A percentile compares a stretch with the other conserved stretches of the same genome.
These are phyloP conservation scores for Sylvilagus floridanus DNA, from an alignment of 2,797 vertebrate genomes.

Conservation along the genomic window DNA sequence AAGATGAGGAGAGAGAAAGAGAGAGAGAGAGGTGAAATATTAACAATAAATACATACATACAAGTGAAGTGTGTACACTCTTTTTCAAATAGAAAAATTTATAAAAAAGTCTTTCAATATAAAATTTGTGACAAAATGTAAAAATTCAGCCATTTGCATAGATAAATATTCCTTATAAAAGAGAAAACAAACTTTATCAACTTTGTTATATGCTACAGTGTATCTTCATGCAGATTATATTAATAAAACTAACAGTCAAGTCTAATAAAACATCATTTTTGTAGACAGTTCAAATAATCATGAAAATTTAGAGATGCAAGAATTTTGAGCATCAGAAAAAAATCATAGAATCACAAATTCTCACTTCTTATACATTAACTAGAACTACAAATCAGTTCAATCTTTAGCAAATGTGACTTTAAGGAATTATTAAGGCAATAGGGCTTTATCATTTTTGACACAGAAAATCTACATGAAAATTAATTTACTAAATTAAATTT, in stretches of 20 bases:
- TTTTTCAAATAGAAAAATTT: background rate
- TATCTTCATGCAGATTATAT: background rate
- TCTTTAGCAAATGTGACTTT: too few relatives aligned
- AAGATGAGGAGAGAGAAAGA: too few relatives aligned
- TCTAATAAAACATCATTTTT: background rate
- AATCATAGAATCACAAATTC: background rate
- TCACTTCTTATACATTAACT: background rate
- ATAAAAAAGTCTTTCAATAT: background rate
- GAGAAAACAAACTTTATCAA: background rate
- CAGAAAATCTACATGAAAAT: background rate
- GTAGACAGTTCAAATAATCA: background rate
- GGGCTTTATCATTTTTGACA: background rate
- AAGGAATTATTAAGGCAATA: background rate
- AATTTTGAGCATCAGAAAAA: background rate
- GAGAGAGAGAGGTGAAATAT: background rate
- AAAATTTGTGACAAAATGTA: background rate
- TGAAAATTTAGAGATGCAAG: slow-evolving; percentile 10
- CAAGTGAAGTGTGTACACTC: background rate
- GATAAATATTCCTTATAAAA: background rate
- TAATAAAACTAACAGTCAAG: background rate
- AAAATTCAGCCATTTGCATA: background rate
- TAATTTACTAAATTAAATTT: background rate
- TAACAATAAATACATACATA: background rate
- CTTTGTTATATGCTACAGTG: background rate
- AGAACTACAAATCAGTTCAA: too few relatives aligned